These are phyloP conservation scores for Hipposideros armiger DNA, from an alignment of 2,113 vertebrate species.

Conservation along the genomic window DNA sequence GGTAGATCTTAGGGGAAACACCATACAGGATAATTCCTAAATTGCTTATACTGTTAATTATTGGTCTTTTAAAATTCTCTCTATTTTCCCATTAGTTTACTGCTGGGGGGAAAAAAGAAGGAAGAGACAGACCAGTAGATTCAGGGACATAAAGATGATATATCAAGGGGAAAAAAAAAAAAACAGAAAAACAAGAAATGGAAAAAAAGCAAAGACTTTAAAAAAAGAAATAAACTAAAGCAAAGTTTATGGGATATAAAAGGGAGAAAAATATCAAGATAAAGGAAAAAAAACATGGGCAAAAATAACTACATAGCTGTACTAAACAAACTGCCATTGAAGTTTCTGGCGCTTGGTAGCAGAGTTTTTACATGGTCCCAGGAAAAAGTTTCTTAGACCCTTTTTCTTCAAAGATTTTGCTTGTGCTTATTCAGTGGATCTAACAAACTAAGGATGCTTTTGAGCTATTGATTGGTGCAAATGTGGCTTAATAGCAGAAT, in stretches of 20 bases:
- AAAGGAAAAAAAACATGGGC: background rate
- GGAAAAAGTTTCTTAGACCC: constrained; percentile 30
- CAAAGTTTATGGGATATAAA: background rate
- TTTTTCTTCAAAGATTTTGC: background rate
- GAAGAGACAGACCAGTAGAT: background rate
- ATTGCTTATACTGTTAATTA: background rate
- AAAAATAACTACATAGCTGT: background rate
- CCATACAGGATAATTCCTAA: background rate
- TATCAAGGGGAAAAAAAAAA: background rate
- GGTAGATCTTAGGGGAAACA: background rate
- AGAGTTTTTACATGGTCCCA: background rate
- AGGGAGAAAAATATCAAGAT: background rate
- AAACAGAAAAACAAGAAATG: background rate
- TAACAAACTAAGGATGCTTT: constrained; percentile 84
- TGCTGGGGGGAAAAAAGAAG: too few relatives aligned
- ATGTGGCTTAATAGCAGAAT: constrained; percentile 86
- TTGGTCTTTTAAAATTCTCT: background rate
- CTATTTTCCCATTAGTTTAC: background rate
- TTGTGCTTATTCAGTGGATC: constrained; percentile 78
- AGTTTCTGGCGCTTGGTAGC: background rate
- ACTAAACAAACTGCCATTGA: background rate
- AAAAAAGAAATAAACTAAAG: background rate
- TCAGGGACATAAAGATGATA: background rate
- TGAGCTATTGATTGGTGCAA: constrained; percentile 84
- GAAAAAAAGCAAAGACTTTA: background rate